Evolutionary conservation across 2,888 invertebrate genomes (phyloP), one percentile per base, ranked within the genome.

Genomic region (Eristalis tenax): DNA sequence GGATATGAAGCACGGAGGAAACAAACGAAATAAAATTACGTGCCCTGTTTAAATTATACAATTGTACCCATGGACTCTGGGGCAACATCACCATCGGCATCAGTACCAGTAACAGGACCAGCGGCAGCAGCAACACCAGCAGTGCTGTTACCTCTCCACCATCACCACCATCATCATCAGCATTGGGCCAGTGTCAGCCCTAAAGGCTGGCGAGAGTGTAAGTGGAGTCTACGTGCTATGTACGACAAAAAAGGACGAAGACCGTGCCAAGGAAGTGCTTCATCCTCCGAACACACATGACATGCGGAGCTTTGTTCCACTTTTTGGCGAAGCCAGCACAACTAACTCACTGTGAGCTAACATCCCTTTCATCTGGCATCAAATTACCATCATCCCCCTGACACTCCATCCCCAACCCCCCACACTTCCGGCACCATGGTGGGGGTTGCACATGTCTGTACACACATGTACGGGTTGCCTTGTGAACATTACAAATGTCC

Each of bases 21-120:
- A 87, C 86, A 87, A 83, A 87, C 79, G 86, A 87, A 83, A 83
- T 87, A 83, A 87, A 87, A 83, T 87, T 87, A 87, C 86, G 86
- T 87, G 86, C 79, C 75, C 83, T 87, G 86, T 78, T 82, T 86
- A 86, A 86, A 86, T 86, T 78, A 86, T 86, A 82, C 83, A 83
- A 87, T 83, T 79, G 83, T 87, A 87, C 70, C 78, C 56, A 83
- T 35, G 28, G 69, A 59, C 74, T 56, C 64, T 70, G 32, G 28
- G 61, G 11, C 4, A 56, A 22, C 35, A 64, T 28, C 38, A 63
- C n/a, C 32, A 50, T 4, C 22, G n/a, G 13, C 23, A 38, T 22
- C 40, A 38, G 22, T n/a, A 64, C 18, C 38, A 63, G 28, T 10
- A 56, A 1, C 22, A 32, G 13, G 13, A 22, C 13, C 40, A 61